Conservation (phyloP, 1,140 invertebrate genomes). For the Frieseomelitta varia region DNA sequence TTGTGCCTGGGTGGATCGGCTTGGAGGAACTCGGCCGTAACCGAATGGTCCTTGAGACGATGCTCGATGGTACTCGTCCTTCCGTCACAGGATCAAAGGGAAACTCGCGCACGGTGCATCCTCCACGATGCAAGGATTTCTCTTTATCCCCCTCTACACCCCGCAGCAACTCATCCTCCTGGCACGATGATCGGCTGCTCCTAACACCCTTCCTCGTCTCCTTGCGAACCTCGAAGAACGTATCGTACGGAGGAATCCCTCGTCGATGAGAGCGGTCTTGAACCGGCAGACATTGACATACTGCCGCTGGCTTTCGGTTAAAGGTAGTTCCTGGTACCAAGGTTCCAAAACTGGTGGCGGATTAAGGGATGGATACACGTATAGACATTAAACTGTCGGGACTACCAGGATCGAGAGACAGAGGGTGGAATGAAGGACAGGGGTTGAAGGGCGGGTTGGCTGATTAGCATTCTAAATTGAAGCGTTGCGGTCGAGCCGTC, state of each 20-base stretch:
- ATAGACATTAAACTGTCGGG: constrained; percentile 76
- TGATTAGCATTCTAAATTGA: constrained; percentile 82
- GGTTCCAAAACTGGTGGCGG: constrained; percentile 49
- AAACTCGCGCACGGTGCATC: constrained; percentile 35
- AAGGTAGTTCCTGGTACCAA: constrained; percentile 61
- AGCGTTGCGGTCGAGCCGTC: constrained; percentile 77
- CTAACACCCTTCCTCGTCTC: background rate
- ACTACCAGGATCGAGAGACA: background rate
- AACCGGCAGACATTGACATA: constrained; percentile 67
- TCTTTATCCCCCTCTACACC: background rate
- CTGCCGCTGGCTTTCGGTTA: constrained; percentile 65
- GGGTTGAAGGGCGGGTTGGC: constrained; percentile 50
- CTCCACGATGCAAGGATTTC: constrained; percentile 45
- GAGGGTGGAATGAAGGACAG: background rate
- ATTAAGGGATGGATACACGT: constrained; percentile 75
- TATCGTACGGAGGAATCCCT: constrained; percentile 28
- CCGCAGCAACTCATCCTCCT: too few relatives aligned
- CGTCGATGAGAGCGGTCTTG: constrained; percentile 49
- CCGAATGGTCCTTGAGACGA: constrained; percentile 49
- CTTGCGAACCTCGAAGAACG: constrained; percentile 23
- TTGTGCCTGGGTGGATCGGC: constrained; percentile 4
- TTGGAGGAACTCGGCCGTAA: constrained; percentile 29
- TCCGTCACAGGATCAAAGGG: constrained; percentile 60
- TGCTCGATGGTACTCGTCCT: constrained; percentile 50
- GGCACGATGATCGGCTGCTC: background rate